Percentiles rank a stretch among this genome's conserved stretches.
phyloP scores from a whole-genome alignment of 2,113 vertebrate genomes.

The Neomonachus schauinslandi region DNA sequence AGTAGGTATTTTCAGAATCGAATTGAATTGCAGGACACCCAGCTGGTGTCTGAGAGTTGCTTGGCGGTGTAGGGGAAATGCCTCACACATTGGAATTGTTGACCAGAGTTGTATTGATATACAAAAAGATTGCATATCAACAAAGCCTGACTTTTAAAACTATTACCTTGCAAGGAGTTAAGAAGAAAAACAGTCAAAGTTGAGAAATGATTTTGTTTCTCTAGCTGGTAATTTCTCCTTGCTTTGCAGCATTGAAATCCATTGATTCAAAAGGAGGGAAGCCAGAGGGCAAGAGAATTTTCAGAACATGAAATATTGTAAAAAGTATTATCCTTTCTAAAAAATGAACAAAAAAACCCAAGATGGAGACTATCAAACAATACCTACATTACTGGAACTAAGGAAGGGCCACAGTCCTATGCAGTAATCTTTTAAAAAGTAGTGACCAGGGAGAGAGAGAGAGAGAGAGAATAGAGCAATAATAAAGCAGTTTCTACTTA shows the following conservation, averaged over 20 bases:
- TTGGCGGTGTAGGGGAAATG: not conserved
- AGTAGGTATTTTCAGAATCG: not conserved
- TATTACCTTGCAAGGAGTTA: not conserved
- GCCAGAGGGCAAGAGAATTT: conserved; percentile 44
- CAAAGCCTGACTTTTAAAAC: not conserved
- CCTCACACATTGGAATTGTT: not conserved
- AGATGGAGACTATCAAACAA: not conserved
- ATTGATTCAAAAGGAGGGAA: conserved; percentile 26
- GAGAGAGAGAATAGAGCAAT: not conserved
- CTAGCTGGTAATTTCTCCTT: not conserved
- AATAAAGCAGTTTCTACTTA: not conserved
- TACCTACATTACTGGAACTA: not conserved
- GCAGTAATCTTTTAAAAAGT: not conserved
- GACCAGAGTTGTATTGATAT: not conserved
- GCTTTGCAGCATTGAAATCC: not conserved
- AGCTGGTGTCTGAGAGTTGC: not conserved
- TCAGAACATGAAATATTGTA: conserved; percentile 30
- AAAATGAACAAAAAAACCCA: conserved; percentile 19
- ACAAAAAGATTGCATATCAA: not conserved
- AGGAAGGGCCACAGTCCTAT: not conserved
- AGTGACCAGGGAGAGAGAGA: conserved; percentile 1
- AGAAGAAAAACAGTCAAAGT: conserved; percentile 1
- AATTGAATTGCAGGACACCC: not conserved
- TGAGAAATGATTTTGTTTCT: conserved; percentile 50
- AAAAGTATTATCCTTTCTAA: not conserved